Evolutionary conservation across 2,888 invertebrate genomes (phyloP).

Genomic region (Leuctra nigra): DNA sequence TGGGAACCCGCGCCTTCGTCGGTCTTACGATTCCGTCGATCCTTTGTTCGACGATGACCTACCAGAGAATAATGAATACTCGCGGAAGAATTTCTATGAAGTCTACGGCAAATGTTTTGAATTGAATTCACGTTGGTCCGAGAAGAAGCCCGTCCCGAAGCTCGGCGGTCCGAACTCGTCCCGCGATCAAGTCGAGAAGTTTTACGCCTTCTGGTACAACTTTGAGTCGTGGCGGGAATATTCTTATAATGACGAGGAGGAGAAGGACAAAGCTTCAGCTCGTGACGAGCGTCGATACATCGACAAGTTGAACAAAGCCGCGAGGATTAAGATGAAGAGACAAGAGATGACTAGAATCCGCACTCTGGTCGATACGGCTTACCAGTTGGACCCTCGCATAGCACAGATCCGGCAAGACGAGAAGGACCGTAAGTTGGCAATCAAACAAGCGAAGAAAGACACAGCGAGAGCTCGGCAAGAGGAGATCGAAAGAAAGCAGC

Average conservation of each 20-base stretch:
- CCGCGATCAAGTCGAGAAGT: slow-evolving; percentile 81
- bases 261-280: slow-evolving; percentile 94
- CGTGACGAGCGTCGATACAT: slow-evolving; percentile 96
- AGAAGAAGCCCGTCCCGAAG: slow-evolving; percentile 74
- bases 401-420: slow-evolving; percentile 89
- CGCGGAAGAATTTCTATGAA: slow-evolving; percentile 72
- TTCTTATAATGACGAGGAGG: slow-evolving; percentile 97
- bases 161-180: slow-evolving; percentile 70
- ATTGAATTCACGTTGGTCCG: slow-evolving; percentile 86
- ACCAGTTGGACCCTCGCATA: slow-evolving; percentile 90
- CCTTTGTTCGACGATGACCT: slow-evolving; percentile 86
- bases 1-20: slow-evolving; percentile 71
- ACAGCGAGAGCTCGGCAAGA: slow-evolving; percentile 75
- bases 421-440: slow-evolving; percentile 80
- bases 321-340: slow-evolving; percentile 88
- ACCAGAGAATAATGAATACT: slow-evolving; percentile 61
- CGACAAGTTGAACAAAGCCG: slow-evolving; percentile 95
- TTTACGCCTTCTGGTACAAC: slow-evolving; percentile 97
- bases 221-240: slow-evolving; percentile 99
- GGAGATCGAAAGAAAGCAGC: slow-evolving; percentile 78
- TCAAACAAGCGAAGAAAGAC: slow-evolving; percentile 77
- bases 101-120: slow-evolving; percentile 52
- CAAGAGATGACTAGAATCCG: slow-evolving; percentile 94
- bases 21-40: slow-evolving; percentile 95
- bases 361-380: slow-evolving; percentile 87